A percentile compares a stretch with the other conserved stretches of the same genome.
Evolutionary conservation across 2,888 invertebrate genomes (phyloP).

Genomic region (Junonia oenone): DNA sequence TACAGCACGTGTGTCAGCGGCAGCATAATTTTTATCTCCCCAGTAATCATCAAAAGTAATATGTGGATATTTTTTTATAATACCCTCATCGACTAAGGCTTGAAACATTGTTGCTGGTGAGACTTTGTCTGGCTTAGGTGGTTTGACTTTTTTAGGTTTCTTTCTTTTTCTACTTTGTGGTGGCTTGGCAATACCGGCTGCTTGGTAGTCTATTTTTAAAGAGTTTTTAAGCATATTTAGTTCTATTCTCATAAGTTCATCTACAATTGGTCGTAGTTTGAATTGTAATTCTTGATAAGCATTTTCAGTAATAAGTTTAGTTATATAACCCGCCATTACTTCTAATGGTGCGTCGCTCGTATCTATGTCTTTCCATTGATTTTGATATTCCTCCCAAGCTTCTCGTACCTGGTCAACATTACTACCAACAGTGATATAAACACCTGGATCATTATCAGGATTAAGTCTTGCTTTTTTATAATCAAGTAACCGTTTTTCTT

Average conservation of each 20-base stretch:
- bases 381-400: slow-evolving; percentile 54
- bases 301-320: slow-evolving; percentile 82
- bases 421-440: slow-evolving; percentile 49
- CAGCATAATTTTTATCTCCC: slow-evolving; percentile 84
- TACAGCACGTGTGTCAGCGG: slow-evolving; percentile 68
- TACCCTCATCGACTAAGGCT: slow-evolving; percentile 83
- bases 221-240: slow-evolving; percentile 74
- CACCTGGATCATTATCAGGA: slow-evolving; percentile 65
- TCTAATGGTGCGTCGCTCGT: slow-evolving; percentile 71
- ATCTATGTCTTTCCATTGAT: slow-evolving; percentile 59
- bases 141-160: slow-evolving; percentile 60
- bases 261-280: slow-evolving; percentile 84
- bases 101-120: slow-evolving; percentile 84
- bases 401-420: slow-evolving; percentile 39
- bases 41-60: slow-evolving; percentile 81
- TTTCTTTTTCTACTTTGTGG: slow-evolving; percentile 55
- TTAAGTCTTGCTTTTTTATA: slow-evolving; percentile 68
- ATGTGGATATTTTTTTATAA: slow-evolving; percentile 82
- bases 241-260: slow-evolving; percentile 82
- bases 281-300: slow-evolving; percentile 82
- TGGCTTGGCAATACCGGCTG: slow-evolving; percentile 35
- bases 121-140: slow-evolving; percentile 82
- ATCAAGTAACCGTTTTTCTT: slow-evolving; percentile 59
- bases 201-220: slow-evolving; percentile 58
- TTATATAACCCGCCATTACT: slow-evolving; percentile 80